Evolutionary conservation across 2,113 vertebrate genomes (phyloP), one percentile per base, ranked within the genome.

Genomic region (Barbus barbus): DNA sequence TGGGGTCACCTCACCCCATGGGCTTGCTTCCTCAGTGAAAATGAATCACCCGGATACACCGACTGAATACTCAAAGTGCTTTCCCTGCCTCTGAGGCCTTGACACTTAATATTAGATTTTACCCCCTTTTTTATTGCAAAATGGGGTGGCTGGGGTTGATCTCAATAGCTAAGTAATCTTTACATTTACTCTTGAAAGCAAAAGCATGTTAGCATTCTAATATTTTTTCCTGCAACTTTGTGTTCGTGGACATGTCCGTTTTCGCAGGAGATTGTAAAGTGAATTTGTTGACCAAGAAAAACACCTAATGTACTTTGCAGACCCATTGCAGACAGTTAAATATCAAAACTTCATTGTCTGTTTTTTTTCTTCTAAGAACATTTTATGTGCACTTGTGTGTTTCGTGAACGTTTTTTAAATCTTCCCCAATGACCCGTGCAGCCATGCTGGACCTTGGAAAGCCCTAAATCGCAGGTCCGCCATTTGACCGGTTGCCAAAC

Each of bases 1-100:
- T 92, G 92, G 94, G 95, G 96, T 96, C 95, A 94, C 84, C 89
- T 94, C 94, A 96, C 95, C 95, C 95, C 93, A 78, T 81, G 86
- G 94, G 92, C 92, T 86, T 90, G 91, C 91, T 92, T 92, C 92
- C 93, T 91, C 85, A 61, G 85, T 90, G 91, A 92, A 94, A 94
- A 94, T 89, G 91, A 94, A 93, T 92, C 90, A 91, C 92, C 90
- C 87, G 90, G 93, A 95, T 92, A 92, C 93, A 94, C 93, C 93
- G 91, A 93, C 90, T 91, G 86, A 90, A 92, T 93, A 91, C 87
- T 85, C 78, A 87, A 91, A 89, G 84, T 88, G 90, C 87, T 87
- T 88, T 84, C 60, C 61, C 83, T 87, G 82, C 83, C 87, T 91
- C 89, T 88, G 88, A 87, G 90, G 86, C 90, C 87, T 48, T 77